Percentiles rank a stretch among this genome's conserved stretches.
Evolutionary conservation across 2,797 vertebrate species (phyloP).

Genomic region (Dendrocincla fuliginosa): DNA sequence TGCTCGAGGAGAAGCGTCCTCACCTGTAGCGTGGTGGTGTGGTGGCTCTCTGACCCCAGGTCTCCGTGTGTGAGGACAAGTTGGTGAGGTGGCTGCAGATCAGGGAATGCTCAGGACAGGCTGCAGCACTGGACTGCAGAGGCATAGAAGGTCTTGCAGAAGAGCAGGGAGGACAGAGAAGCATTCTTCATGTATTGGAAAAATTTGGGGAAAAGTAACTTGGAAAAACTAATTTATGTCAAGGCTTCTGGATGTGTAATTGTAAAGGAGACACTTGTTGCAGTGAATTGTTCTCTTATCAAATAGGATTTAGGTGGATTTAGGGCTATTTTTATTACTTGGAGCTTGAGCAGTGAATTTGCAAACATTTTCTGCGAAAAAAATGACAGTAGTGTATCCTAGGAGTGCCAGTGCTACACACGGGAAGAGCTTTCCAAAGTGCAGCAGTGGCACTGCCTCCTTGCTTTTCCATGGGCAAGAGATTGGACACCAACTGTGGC

Average conservation of each 20-base stretch:
- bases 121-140: accelerated
- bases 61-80: background rate
- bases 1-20: background rate
- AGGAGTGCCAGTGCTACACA: accelerated
- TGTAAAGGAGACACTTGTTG: background rate
- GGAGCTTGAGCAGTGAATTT: background rate
- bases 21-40: background rate
- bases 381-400: background rate
- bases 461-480: accelerated
- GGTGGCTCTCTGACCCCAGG: background rate
- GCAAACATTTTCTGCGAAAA: background rate
- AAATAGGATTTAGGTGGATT: background rate
- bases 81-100: background rate
- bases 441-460: background rate
- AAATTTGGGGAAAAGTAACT: background rate
- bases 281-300: background rate
- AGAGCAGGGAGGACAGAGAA: background rate
- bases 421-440: background rate
- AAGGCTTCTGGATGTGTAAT: background rate
- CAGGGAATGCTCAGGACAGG: background rate
- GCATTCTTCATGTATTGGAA: background rate
- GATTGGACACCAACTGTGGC: background rate
- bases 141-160: background rate
- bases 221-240: background rate
- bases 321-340: background rate